Evolutionary conservation across 2,888 invertebrate genomes (phyloP).

Genomic region (Ochlodes sylvanus): DNA sequence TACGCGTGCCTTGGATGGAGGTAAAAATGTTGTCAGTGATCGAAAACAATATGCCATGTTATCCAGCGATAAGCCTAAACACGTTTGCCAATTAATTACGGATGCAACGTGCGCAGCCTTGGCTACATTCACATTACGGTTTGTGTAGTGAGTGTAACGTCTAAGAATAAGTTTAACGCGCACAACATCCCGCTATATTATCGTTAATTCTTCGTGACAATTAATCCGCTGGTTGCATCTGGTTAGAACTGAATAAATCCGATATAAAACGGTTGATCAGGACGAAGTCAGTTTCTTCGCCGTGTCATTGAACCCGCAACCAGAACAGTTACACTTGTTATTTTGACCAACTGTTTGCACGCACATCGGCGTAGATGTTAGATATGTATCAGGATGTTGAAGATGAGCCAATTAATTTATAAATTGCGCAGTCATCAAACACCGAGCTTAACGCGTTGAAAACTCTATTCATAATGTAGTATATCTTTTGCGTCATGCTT

Average conservation of each 20-base stretch:
- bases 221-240: constrained; percentile 58
- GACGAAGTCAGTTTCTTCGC: constrained; percentile 58
- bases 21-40: constrained; percentile 10
- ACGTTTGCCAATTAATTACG: constrained; percentile 33
- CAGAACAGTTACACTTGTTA: constrained; percentile 18
- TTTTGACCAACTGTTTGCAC: constrained; percentile 28
- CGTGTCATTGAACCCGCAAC: constrained; percentile 55
- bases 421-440: not conserved
- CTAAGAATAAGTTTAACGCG: constrained; percentile 57
- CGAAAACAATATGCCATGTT: constrained; percentile 22
- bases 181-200: constrained; percentile 55
- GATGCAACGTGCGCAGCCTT: constrained; percentile 35
- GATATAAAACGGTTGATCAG: constrained; percentile 55
- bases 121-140: constrained; percentile 31
- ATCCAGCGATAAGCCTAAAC: constrained; percentile 31
- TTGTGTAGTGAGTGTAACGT: constrained; percentile 25
- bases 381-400: constrained; percentile 10
- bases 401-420: constrained; percentile 11
- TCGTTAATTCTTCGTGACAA: constrained; percentile 63
- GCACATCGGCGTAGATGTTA: not conserved
- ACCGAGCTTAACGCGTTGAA: not conserved
- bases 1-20: constrained; percentile 3
- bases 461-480: not conserved
- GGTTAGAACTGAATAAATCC: constrained; percentile 59
- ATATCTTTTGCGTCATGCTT: too few species aligned